Evolutionary conservation across 2,888 invertebrate species (phyloP).

Genomic region (Acanthosoma haemorrhoidale): DNA sequence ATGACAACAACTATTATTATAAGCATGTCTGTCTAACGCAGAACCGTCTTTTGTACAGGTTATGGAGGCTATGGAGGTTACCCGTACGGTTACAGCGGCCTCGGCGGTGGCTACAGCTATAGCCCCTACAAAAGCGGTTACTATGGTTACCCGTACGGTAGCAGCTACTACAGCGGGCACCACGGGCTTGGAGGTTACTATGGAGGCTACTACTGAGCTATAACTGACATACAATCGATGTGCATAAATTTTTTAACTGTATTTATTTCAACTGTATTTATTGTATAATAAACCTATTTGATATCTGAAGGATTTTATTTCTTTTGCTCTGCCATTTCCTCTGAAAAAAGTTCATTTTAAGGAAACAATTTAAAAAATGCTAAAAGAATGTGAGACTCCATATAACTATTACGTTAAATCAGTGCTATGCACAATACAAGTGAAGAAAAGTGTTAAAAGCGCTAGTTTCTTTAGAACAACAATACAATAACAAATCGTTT

Average conservation of each 20-base stretch:
- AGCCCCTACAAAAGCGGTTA: conserved; percentile 18
- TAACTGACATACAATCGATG: neutral
- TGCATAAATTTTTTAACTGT: neutral
- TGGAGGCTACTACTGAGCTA: neutral
- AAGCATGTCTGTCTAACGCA: too few species aligned
- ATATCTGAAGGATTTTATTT: neutral
- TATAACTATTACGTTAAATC: neutral
- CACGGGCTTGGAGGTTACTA: neutral
- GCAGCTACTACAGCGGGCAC: neutral
- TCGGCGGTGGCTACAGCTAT: neutral
- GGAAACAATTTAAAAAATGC: neutral
- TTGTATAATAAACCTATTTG: neutral
- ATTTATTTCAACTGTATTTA: neutral
- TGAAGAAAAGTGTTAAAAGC: neutral
- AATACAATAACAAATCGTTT: too few species aligned
- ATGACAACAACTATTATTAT: too few species aligned
- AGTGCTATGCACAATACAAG: neutral
- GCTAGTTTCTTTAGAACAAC: too few species aligned
- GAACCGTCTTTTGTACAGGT: too few species aligned
- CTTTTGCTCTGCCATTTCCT: neutral
- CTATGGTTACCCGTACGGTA: neutral
- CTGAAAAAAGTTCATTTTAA: neutral
- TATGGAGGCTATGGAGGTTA: conserved; percentile 20
- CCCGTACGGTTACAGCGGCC: conserved; percentile 13
- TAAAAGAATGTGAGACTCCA: neutral